These are phyloP conservation scores for Bombus huntii DNA, from an alignment of 1,140 invertebrate species.

Conservation along the genomic window DNA sequence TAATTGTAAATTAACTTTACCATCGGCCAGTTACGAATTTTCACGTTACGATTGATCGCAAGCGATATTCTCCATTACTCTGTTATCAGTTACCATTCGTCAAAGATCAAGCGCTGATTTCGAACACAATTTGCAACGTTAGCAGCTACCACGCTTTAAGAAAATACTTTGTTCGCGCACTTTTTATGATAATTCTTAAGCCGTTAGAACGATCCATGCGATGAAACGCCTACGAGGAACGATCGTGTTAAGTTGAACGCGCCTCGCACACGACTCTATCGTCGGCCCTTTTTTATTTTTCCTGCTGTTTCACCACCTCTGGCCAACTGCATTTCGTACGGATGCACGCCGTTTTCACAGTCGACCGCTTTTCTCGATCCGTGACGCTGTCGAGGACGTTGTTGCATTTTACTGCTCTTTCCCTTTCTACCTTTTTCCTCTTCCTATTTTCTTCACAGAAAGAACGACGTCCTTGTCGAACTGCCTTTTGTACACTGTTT, in stretches of 20 bases:
- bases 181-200: background rate
- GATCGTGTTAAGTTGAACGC: background rate
- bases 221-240: background rate
- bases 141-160: no score
- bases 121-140: no score
- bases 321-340: conserved; percentile 19
- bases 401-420: background rate
- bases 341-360: conserved; percentile 41
- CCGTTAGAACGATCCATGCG: background rate
- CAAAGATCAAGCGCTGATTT: no score
- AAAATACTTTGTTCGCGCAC: no score
- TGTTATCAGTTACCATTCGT: no score
- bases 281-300: background rate
- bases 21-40: no score
- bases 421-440: background rate
- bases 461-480: background rate
- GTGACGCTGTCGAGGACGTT: background rate
- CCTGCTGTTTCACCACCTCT: background rate
- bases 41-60: fast-evolving
- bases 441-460: background rate
- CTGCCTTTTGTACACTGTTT: background rate
- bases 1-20: no score
- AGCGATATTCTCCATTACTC: no score
- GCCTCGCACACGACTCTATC: background rate
- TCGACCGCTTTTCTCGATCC: conserved; percentile 14